Conservation (phyloP, 1,140 invertebrate genomes). For the Solenopsis fugax region DNA sequence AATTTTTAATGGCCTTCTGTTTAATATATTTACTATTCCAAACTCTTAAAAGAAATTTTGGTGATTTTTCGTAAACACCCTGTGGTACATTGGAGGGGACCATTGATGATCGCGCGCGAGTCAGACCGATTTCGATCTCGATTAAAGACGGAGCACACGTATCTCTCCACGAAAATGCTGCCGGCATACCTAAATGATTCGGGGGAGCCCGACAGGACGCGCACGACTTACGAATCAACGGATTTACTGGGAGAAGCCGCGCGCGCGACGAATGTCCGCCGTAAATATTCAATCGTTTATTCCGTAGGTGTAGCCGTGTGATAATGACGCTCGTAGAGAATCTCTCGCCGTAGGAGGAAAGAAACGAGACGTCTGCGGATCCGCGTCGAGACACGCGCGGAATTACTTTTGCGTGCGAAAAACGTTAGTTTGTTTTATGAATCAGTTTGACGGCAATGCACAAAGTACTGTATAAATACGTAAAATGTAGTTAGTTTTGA, state of each 20-base stretch:
- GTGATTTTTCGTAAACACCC: not conserved
- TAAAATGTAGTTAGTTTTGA: not conserved
- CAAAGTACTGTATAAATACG: not conserved
- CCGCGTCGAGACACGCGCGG: constrained; percentile 36
- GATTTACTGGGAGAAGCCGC: constrained; percentile 53
- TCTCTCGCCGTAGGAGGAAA: constrained; percentile 37
- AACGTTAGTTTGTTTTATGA: constrained; percentile 21
- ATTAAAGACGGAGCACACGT: constrained; percentile 79
- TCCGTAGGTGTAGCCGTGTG: constrained; percentile 73
- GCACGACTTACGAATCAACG: constrained; percentile 73
- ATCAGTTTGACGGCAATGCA: not conserved
- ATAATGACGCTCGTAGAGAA: constrained; percentile 68
- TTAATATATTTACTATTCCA: not conserved
- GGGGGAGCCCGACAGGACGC: constrained; percentile 63
- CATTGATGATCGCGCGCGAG: constrained; percentile 59
- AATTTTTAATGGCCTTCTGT: not conserved
- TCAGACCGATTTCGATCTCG: constrained; percentile 75
- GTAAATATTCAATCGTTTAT: constrained; percentile 74
- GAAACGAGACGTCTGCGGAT: constrained; percentile 50
- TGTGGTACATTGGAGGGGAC: no score
- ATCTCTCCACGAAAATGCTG: constrained; percentile 73
- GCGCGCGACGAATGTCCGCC: constrained; percentile 51
- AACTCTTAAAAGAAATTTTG: not conserved
- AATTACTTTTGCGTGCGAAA: constrained; percentile 45
- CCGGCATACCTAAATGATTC: constrained; percentile 73